Base-by-base conservation (phyloP, 2,113 vertebrate genomes). In the Sterna hirundo region DNA sequence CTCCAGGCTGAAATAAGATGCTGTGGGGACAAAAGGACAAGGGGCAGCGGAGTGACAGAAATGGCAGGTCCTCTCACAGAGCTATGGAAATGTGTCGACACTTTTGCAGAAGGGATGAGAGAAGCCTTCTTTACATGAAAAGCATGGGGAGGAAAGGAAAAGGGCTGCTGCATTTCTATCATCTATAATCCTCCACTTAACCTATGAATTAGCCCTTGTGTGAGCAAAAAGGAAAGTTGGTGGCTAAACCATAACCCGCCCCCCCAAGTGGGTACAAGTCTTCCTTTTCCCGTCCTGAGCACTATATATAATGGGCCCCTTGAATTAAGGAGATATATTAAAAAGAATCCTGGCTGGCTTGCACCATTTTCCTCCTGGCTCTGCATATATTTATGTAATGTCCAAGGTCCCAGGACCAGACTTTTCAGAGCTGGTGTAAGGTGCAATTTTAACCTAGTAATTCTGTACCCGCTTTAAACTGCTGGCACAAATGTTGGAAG, bases 151-250 rank as follows among this genome's bases (percentile, higher is more conserved):
- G 93, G 94, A 95, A 94, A 87, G 86, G 94, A 57, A 96, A 96
- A 95, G 71, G 91, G 81, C 96, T 97, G 93, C 62, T 96, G 95
- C 92, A 92, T 96, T 97, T 97, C 89, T 94, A 93, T 97, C 93
- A 94, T 95, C 79, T 86, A 71, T 96, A 97, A 97, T 97, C 95
- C 96, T 95, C 94, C 94, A 96, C 96, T 97, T 97, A 97, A 97
- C 94, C 94, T 96, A 96, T 97, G 95, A 97, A 96, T 96, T 96
- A 95, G 96, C 94, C 89, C 96, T 97, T 94, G 91, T 97, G 87
- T 90, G 95, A 96, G 94, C 87, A 97, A 95, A 97, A 97, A 95
- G 85, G 94, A 94, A 95, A 95, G 95, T 93, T 93, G 80, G 93
- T 95, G 94, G 76, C 96, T 97, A 88, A 96, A 96, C 90, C 86